Percentiles rank a stretch among this genome's conserved stretches.
Evolutionary conservation across 2,888 invertebrate species (phyloP).

Genomic region (Phymatocera aterrima): DNA sequence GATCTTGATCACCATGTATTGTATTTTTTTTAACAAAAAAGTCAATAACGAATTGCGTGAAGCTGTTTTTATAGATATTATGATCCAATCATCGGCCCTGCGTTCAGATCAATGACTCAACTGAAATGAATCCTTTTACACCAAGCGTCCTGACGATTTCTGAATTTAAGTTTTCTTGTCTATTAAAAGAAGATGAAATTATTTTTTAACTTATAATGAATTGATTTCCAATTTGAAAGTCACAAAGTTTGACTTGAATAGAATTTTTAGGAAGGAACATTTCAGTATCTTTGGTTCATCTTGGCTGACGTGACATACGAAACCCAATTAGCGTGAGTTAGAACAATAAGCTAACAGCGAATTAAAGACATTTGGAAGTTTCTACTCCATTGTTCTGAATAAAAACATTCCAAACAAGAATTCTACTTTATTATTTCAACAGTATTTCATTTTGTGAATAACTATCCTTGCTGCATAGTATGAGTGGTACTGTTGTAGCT

Average conservation of each 20-base stretch:
- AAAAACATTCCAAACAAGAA: constrained; percentile 26
- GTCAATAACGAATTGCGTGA: not conserved
- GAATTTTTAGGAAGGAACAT: not conserved
- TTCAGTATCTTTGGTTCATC: not conserved
- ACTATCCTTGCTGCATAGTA: not conserved
- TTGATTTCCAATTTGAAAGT: not conserved
- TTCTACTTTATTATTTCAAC: not conserved
- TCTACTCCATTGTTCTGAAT: not conserved
- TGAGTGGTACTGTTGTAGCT: not conserved
- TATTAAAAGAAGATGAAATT: not conserved
- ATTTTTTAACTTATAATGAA: constrained; percentile 9
- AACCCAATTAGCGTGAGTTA: constrained; percentile 3
- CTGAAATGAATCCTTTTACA: not conserved
- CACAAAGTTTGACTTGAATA: not conserved
- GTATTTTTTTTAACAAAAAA: not conserved
- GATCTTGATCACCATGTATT: not conserved
- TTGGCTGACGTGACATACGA: not conserved
- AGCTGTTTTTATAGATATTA: constrained; percentile 7
- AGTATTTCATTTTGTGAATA: not conserved
- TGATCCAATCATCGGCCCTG: not conserved
- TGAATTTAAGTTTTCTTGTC: not conserved
- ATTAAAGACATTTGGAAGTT: constrained; percentile 10
- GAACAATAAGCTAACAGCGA: not conserved
- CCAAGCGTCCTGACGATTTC: not conserved
- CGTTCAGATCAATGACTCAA: constrained; percentile 1